Conservation (phyloP, 2,113 vertebrate species). For the Carlito syrichta region DNA sequence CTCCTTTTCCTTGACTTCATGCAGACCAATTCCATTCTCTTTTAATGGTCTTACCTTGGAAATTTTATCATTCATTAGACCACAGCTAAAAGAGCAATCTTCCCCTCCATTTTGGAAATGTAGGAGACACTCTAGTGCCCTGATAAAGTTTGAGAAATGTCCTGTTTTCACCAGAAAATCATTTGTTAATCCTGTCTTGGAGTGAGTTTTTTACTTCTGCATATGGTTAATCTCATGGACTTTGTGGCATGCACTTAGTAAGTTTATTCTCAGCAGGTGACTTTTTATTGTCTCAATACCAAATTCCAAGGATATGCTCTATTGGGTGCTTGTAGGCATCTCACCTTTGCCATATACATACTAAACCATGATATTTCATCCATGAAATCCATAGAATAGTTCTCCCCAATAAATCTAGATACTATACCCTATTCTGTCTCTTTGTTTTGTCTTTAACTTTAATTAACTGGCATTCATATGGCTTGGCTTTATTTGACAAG, state of each 20-base stretch:
- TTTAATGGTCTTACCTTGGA: neutral
- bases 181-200: neutral
- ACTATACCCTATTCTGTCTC: neutral
- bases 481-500: neutral
- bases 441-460: neutral
- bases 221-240: neutral
- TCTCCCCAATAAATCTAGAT: neutral
- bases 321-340: neutral
- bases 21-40: neutral
- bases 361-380: neutral
- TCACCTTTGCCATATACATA: neutral
- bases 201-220: neutral
- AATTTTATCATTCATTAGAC: neutral
- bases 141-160: neutral
- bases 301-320: neutral
- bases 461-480: neutral
- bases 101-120: neutral
- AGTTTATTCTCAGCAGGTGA: neutral
- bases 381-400: neutral
- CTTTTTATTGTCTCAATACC: neutral
- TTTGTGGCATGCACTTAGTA: neutral
- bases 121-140: neutral
- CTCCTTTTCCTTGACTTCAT: neutral
- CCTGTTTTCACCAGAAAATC: neutral
- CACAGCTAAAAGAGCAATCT: neutral